Base-by-base conservation (phyloP, 1,140 invertebrate genomes). In the Stenopsyche tienmushanensis region DNA sequence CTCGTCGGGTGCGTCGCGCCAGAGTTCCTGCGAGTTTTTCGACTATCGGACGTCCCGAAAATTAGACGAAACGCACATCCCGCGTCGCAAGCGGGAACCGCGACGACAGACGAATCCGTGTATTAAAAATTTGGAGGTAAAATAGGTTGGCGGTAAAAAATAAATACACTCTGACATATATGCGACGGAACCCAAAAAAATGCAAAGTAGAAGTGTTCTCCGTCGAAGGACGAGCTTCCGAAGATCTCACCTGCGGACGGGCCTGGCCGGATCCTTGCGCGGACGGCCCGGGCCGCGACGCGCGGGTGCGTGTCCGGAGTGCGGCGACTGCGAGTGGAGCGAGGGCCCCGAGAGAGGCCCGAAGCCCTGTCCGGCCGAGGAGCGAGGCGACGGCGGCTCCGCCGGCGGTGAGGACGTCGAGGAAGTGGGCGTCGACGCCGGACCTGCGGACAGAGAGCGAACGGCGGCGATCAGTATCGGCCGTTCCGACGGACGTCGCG, bases 281-380 rank as follows among this genome's bases (percentile, higher is more conserved):
- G 88, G 89, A 70, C 89, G 78, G 1, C 88, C 88, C 29, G 88
- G 86, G 20, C 88, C 88, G 53, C 88, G 79, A 69, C 87, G 82
- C 86, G 72, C 34, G 84, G 83, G 74, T 84, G 84, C 21, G 83
- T 83, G 55, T 82, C 78, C 73, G 76, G 76, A 62, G 71, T 72
- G 53, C 72, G 72, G 24, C 62, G 62, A 7, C 71, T 65, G n/a
- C n/a, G n/a, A n/a, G n/a, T n/a, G n/a, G n/a, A n/a, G n/a, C 45
- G 55, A 23, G 58, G 76, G 75, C 44, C 78, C 62, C 9, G 73
- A 72, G 59, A 78, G 76, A 20, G 75, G 72, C 29, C 23, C 18
- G 70, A 77, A 75, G 75, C 73, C 9, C 79, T 79, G 20, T 78
- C 79, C 3, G 45, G 23, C 29, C 1, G 80, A 76, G 18, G 79